Evolutionary conservation across 2,888 invertebrate genomes (phyloP).

Genomic region (Cenopis cana): DNA sequence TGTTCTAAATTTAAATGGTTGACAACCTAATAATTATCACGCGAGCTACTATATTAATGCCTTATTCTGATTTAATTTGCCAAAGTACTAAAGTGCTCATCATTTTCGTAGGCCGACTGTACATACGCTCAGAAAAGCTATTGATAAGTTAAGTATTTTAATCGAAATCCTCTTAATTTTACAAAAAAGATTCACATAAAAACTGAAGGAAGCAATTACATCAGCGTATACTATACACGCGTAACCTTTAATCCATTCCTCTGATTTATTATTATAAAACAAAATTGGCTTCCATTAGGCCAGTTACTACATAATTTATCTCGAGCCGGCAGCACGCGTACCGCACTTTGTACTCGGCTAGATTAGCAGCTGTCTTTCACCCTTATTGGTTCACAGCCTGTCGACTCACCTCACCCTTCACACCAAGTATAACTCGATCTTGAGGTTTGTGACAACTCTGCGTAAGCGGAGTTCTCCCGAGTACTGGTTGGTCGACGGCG

Average conservation of each 20-base stretch:
- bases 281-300: not conserved
- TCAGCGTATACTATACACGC: not conserved
- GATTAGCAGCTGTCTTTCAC: conserved; percentile 12
- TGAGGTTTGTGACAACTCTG: not conserved
- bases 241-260: not conserved
- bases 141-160: too few species aligned
- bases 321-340: not conserved
- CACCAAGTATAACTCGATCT: not conserved
- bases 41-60: too few species aligned
- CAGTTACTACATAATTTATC: conserved; percentile 14
- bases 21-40: too few species aligned
- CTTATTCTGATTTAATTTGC: too few species aligned
- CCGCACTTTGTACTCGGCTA: conserved; percentile 12
- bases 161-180: too few species aligned
- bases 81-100: too few species aligned
- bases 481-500: not conserved
- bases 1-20: too few species aligned
- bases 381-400: not conserved
- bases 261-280: conserved; percentile 18
- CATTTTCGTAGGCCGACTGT: too few species aligned
- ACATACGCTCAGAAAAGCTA: too few species aligned
- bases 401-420: not conserved
- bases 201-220: not conserved
- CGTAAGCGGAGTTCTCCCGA: not conserved
- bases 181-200: too few species aligned